phyloP scores from a whole-genome alignment of 2,797 vertebrate species.

The Hippoglossus hippoglossus region DNA sequence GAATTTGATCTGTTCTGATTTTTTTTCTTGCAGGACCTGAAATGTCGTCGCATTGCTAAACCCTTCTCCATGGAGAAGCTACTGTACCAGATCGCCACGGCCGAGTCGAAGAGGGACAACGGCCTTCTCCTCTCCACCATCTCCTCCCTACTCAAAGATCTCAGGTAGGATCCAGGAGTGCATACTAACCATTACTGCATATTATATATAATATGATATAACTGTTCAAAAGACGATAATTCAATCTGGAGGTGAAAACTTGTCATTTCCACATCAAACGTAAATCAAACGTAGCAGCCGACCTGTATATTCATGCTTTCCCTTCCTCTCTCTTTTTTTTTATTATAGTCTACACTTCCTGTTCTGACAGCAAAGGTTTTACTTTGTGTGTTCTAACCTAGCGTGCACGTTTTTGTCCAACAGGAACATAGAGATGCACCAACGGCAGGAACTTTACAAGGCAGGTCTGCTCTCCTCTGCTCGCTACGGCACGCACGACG shows the following conservation, averaged over 20 bases:
- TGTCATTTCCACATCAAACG: background rate
- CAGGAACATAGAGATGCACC: slow-evolving; percentile 97
- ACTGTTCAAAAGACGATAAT: too few relatives aligned
- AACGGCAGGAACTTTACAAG: slow-evolving; percentile 94
- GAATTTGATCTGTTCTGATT: background rate
- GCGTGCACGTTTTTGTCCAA: slow-evolving; percentile 8
- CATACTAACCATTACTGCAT: background rate
- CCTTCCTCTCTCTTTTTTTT: too few relatives aligned
- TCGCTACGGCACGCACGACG: slow-evolving; percentile 94
- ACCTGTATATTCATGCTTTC: background rate
- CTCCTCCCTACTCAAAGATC: slow-evolving; percentile 96
- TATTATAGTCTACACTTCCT: too few relatives aligned
- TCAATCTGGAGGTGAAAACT: too few relatives aligned
- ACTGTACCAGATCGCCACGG: slow-evolving; percentile 98
- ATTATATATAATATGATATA: too few relatives aligned
- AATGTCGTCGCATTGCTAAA: slow-evolving; percentile 95
- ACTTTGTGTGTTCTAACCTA: too few relatives aligned
- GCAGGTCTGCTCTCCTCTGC: slow-evolving; percentile 95
- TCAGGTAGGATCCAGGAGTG: slow-evolving; percentile 87
- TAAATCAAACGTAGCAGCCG: too few relatives aligned
- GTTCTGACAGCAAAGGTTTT: too few relatives aligned
- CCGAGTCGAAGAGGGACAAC: slow-evolving; percentile 97
- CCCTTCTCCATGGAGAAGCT: slow-evolving; percentile 99
- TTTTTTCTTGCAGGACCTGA: slow-evolving; percentile 89
- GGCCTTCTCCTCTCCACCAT: slow-evolving; percentile 94